These are phyloP conservation scores for Bactericera cockerelli DNA, from an alignment of 1,140 invertebrate species.

Conservation along the genomic window DNA sequence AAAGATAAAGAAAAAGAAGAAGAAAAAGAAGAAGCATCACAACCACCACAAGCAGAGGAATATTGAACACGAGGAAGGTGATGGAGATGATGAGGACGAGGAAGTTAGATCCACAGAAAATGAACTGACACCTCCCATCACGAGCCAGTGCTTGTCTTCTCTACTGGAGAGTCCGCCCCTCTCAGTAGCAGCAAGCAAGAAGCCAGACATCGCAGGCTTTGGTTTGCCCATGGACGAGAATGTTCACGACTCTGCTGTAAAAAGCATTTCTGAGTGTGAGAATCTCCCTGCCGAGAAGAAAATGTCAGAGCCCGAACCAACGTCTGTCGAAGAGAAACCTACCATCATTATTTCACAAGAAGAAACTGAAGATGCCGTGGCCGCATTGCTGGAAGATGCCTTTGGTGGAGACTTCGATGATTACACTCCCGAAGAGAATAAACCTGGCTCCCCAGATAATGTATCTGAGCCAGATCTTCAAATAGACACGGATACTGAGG, in stretches of 20 bases:
- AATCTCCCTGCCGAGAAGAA: slow-evolving; percentile 25
- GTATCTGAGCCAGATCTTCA: slow-evolving; percentile 67
- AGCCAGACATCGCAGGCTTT: slow-evolving; percentile 50
- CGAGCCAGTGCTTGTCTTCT: slow-evolving; percentile 29
- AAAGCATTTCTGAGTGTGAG: slow-evolving; percentile 46
- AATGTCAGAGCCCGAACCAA: slow-evolving; percentile 24
- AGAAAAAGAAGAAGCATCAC: slow-evolving; percentile 16
- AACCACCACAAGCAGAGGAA: slow-evolving; percentile 13
- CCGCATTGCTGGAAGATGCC: slow-evolving; percentile 66
- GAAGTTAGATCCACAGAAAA: slow-evolving; percentile 10
- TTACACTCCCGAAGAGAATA: slow-evolving; percentile 53
- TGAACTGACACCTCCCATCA: slow-evolving; percentile 10
- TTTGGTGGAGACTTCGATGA: slow-evolving; percentile 45
- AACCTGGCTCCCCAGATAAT: slow-evolving; percentile 54
- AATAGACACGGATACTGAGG: slow-evolving; percentile 74
- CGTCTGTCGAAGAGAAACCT: slow-evolving; percentile 51
- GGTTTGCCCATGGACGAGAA: slow-evolving; percentile 45
- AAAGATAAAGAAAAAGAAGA: slow-evolving; percentile 19
- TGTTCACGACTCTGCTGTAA: slow-evolving; percentile 63
- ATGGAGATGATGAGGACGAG: slow-evolving; percentile 11
- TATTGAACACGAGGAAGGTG: slow-evolving; percentile 7
- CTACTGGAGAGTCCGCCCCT: slow-evolving; percentile 32
- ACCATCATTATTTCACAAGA: slow-evolving; percentile 75
- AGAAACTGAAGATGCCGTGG: slow-evolving; percentile 82
- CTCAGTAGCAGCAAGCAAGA: slow-evolving; percentile 10